phyloP scores from a whole-genome alignment of 2,113 vertebrate genomes.

The Ellobius talpinus region DNA sequence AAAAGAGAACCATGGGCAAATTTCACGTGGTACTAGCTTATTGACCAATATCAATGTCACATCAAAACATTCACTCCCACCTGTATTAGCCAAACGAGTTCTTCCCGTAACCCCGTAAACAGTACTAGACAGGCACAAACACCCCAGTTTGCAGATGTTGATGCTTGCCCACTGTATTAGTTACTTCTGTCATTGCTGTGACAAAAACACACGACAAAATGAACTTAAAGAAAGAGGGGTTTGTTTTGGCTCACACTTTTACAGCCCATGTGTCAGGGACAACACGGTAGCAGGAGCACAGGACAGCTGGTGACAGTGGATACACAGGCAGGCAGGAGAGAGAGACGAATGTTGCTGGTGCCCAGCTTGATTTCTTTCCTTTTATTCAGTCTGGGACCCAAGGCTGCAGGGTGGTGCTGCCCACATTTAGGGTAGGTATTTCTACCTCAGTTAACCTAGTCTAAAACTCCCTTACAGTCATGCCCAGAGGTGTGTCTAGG shows the following conservation, averaged over 20 bases:
- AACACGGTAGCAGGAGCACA: background rate
- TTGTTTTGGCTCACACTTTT: background rate
- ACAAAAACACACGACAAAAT: background rate
- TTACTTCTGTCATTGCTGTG: background rate
- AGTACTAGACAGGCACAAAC: background rate
- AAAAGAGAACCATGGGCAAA: slow-evolving; percentile 24
- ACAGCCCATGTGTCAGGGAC: no score
- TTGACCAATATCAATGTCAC: background rate
- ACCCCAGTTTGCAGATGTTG: background rate
- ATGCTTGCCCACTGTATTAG: background rate
- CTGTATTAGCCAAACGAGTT: background rate
- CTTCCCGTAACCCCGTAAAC: background rate
- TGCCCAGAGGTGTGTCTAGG: background rate
- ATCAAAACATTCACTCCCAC: background rate
- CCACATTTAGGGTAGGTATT: background rate
- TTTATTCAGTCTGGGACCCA: background rate
- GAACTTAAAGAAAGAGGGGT: background rate
- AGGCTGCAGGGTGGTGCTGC: background rate
- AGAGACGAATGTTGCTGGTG: background rate
- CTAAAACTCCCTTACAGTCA: background rate
- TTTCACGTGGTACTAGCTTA: background rate
- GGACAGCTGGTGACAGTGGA: background rate
- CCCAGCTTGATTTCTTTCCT: background rate
- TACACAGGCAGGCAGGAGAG: background rate
- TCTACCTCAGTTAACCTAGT: background rate